Evolutionary conservation across 2,113 vertebrate genomes (phyloP).

Genomic region (Myrmecophaga tridactyla): DNA sequence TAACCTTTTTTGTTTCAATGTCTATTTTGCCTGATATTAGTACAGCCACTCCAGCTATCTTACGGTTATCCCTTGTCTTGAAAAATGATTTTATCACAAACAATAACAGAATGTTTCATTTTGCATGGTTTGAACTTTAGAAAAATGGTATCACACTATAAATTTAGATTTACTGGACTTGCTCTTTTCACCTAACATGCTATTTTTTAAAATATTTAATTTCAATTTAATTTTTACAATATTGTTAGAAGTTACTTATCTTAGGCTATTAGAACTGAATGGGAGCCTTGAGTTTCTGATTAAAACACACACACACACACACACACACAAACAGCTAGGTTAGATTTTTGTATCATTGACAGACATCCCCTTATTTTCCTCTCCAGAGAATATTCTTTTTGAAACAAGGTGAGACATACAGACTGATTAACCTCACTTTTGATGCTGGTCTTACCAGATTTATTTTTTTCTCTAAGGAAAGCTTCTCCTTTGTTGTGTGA

Average conservation of each 20-base stretch:
- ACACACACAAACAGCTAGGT: too few species aligned
- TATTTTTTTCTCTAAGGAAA: constrained; percentile 28
- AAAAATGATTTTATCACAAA: constrained; percentile 1
- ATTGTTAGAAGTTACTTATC: background rate
- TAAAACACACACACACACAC: too few species aligned
- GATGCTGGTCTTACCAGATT: background rate
- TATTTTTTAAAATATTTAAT: background rate
- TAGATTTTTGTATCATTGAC: background rate
- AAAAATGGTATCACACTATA: background rate
- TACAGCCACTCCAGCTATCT: background rate
- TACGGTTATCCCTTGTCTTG: background rate
- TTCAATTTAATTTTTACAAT: background rate
- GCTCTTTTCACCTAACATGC: background rate
- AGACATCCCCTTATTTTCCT: background rate
- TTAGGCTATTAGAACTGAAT: background rate
- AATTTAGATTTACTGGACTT: background rate
- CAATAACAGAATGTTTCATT: background rate
- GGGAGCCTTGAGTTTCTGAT: background rate
- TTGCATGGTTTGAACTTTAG: background rate
- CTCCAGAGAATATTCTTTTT: background rate
- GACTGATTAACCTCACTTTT: background rate
- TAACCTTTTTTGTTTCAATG: background rate
- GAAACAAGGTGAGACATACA: background rate
- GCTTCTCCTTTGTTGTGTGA: background rate
- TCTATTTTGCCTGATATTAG: background rate